Evolutionary conservation across 1,140 invertebrate species (phyloP), one percentile per base, ranked within the genome.

Genomic region (Hycleus cichorii): DNA sequence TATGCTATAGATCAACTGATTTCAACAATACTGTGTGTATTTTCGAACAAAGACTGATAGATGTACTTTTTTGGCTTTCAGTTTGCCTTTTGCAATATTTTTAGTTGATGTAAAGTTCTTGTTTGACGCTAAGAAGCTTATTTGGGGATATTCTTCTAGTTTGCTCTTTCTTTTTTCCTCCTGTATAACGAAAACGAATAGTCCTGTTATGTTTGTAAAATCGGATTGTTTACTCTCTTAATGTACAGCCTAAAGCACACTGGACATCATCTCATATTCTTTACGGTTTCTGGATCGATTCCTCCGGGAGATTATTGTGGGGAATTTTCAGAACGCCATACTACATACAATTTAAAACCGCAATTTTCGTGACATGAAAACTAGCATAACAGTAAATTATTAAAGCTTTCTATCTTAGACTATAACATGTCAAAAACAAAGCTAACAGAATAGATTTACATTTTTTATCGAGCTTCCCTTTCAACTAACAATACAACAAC

Each of bases 311-410:
- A 27, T 27, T 38, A 27, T 42, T 53, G 58, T 47, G 57, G 5
- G 24, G 43, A 48, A 57, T 42, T 54, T 39, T 50, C 47, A 40
- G 45, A 27, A 38, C 43, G 32, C 49, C 44, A 48, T 49, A 58
- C 58, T 48, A 62, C 58, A 47, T 48, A 10, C 47, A 47, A 56
- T 51, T 59, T 47, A 56, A 55, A 47, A 32, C 48, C 50, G 51
- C 47, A 45, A 58, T 54, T 57, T 59, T 44, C 63, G 63, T 64
- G 63, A 64, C 59, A 64, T 64, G 63, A 64, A 64, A 64, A 62
- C 62, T 59, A 62, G 61, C 51, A 57, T 43, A 25, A 58, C 59
- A 64, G 59, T 59, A 55, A 64, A 64, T 64, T 64, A 64, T 56
- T 42, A 62, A 63, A 63, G 45, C 60, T 63, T 60, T 46, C 42